Base-by-base conservation (phyloP, 2,113 vertebrate genomes). In the Lycaon pictus region DNA sequence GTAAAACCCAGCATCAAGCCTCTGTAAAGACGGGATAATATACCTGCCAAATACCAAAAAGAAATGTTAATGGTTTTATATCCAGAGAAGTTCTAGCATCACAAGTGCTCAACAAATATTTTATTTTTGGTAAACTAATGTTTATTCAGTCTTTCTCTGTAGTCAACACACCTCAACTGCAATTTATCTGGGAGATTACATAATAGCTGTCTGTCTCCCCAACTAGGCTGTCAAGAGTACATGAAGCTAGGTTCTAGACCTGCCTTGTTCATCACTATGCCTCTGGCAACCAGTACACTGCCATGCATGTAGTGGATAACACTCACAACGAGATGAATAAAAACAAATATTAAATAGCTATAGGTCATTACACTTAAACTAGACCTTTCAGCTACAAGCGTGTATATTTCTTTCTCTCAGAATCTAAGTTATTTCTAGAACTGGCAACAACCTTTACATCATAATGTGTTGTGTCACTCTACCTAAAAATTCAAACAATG, bases 1-100 rank as follows among this genome's bases (percentile, higher is more conserved):
- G 97, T 99, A 99, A 95, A 97, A 98, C 32, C 99, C 99, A 35
- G 99, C 98, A 5, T 99, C 99, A 0, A 97, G 98, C 95, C 98
- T 99, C 98, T 98, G 98, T 96, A 99, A 87, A 32, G 99, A 98
- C 43, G 98, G 98, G 60, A 99, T 95, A 60, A 98, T 98, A 82
- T 99, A 99, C 98, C 99, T 99, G 29, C 0, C 65, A 96, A 95
- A 77, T 17, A 94, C 53, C 98, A 91, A 95, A 90, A 95, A 0
- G 1, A 84, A 82, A 20, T 67, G 3, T 98, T 94, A 98, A 23
- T 22, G 13, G 27, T 1, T 80, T 32, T 0, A 1, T 1, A 0
- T 19, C 62, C 19, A 48, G 51, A 10, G 60, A 13, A 63, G 48
- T 51, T 55, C 10, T 3, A 27, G 8, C 58, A 55, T 56, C 53